A percentile compares a stretch with the other conserved stretches of the same genome.
These are phyloP conservation scores for Agonopterix subpropinquella DNA, from an alignment of 2,888 invertebrate species.

Conservation along the genomic window DNA sequence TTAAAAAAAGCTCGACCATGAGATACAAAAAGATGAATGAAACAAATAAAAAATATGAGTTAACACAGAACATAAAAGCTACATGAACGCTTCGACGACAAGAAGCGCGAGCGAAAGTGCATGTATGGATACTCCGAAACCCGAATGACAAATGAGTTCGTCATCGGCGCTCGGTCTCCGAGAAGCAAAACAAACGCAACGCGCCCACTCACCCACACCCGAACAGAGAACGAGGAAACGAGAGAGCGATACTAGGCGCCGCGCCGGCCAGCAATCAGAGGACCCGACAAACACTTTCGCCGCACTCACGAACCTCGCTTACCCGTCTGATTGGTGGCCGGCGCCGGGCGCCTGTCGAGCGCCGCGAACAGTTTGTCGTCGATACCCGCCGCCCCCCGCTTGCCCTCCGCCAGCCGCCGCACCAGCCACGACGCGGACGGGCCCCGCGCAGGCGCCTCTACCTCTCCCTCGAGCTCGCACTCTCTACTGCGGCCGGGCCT, in stretches of 20 bases:
- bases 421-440: slow-evolving; percentile 44
- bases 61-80: no score
- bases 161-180: slow-evolving; percentile 37
- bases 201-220: slow-evolving; percentile 37
- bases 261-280: slow-evolving; percentile 24
- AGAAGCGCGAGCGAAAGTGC: slow-evolving; percentile 67
- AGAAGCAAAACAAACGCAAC: slow-evolving; percentile 27
- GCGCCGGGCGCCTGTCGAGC: slow-evolving; percentile 53
- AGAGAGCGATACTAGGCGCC: slow-evolving; percentile 19
- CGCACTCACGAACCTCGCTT: slow-evolving; percentile 25
- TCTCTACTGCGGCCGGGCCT: slow-evolving; percentile 10
- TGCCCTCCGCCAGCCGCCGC: slow-evolving; percentile 34
- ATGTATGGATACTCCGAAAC: slow-evolving; percentile 59
- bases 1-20: no score
- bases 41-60: no score
- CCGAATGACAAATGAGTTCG: slow-evolving; percentile 40
- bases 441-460: slow-evolving; percentile 1
- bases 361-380: slow-evolving; percentile 54
- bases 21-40: no score
- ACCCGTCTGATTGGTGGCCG: slow-evolving; percentile 26
- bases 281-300: slow-evolving; percentile 65
- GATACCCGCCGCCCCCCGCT: slow-evolving; percentile 29
- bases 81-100: no score
- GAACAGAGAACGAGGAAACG: slow-evolving; percentile 33
- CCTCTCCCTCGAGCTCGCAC: slow-evolving; percentile 2